phyloP scores from a whole-genome alignment of 2,888 invertebrate species.

The Lutraria lutraria region DNA sequence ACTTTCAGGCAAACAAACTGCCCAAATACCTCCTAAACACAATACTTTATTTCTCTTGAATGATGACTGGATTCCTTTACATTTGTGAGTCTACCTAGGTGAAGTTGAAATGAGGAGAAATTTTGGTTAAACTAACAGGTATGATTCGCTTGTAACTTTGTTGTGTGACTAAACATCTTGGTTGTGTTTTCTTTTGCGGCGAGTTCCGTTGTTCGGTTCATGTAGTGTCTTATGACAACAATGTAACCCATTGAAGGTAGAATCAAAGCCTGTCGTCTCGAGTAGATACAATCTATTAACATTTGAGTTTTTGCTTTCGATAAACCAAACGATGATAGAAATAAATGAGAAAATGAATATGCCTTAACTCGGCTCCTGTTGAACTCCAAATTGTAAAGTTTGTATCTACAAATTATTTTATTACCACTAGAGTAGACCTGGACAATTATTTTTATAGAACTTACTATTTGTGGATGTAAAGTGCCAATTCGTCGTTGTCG shows the following conservation, averaged over 20 bases:
- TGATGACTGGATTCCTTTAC: not conserved
- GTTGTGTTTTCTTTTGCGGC: not conserved
- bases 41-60: not conserved
- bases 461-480: too few relatives aligned
- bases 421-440: too few relatives aligned
- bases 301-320: not conserved
- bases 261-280: not conserved
- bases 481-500: too few relatives aligned
- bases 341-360: not conserved
- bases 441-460: too few relatives aligned
- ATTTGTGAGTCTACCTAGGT: conserved; percentile 16
- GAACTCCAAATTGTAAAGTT: too few relatives aligned
- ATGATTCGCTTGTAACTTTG: not conserved
- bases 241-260: not conserved
- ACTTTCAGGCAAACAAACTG: conserved; percentile 47
- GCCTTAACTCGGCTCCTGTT: too few relatives aligned
- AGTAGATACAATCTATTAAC: not conserved
- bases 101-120: not conserved
- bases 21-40: conserved; percentile 38
- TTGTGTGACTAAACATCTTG: not conserved
- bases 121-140: conserved; percentile 14
- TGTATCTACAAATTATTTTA: too few relatives aligned
- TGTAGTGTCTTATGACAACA: not conserved
- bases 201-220: not conserved
- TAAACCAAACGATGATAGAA: not conserved